Base-by-base conservation (phyloP, 2,888 invertebrate genomes). In the Hartigia nigra region DNA sequence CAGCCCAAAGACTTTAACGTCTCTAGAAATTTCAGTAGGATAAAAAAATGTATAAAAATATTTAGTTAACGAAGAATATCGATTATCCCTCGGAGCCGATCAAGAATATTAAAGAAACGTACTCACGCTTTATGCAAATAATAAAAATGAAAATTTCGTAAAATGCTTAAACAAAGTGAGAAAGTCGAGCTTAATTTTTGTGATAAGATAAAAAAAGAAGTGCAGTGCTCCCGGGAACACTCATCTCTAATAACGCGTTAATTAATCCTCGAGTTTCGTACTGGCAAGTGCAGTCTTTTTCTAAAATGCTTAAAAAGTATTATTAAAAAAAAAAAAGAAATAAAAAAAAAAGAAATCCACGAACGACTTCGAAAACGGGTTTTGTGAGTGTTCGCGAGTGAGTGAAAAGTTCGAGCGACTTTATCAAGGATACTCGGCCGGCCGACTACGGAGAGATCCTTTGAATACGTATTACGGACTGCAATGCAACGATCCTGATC, bases 21-120 rank as follows among this genome's bases (percentile, higher is more conserved):
- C 85, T 90, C 90, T 90, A 89, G 90, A 91, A 91, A n/a, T n/a
- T n/a, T n/a, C n/a, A 91, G 89, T 88, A 81, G 77, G 75, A 23
- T 23, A 2, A 55, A 23, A 34, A 23, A 23, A 23, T 55, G 4
- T 14, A 9, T 23, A 55, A 9, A 9, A 23, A 55, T 55, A 55
- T 23, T 55, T 55, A 9, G 2, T 23, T 23, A 55, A 55, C 2
- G 23, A 55, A 55, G 2, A 23, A 23, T 9, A 55, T 9, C 9
- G 14, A 9, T 55, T 23, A 9, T 23, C 55, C 55, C 23, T 14
- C 9, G 9, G 55, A 55, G 55, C 55, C 55, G 55, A 55, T 55
- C 55, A 9, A 55, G 55, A 55, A 55, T 55, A 55, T 23, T 55
- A 55, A 55, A 5, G 9, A 55, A 55, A 23, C 55, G 9, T 55